Base-by-base conservation (phyloP, 2,113 vertebrate species). In the Cathartes aura region DNA sequence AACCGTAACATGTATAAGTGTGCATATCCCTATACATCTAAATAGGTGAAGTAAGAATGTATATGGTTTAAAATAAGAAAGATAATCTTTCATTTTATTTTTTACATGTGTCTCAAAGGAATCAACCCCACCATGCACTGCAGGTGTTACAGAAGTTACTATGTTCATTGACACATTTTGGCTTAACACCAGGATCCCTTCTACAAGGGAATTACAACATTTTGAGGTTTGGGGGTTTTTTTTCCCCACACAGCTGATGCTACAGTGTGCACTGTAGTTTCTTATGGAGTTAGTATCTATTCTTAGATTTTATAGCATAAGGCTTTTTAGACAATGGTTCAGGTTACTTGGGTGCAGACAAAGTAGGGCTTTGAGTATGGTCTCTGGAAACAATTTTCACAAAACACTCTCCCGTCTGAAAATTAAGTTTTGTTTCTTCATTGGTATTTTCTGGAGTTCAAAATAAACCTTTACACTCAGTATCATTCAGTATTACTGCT, bases 151-250 rank as follows among this genome's bases (percentile, higher is more conserved):
- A 87, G 86, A 92, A 56, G 75, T 58, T 80, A 45, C 34, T 81
- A 26, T 9, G 24, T 12, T 63, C 21, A 15, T 8, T 68, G 86
- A 96, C 90, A 68, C 64, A 30, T 60, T 91, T 17, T 74, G 87
- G 64, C 56, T 83, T 93, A 95, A 95, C 81, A 86, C 22, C 66
- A 82, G 85, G 70, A 95, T 94, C 89, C 92, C 88, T 93, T 76
- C 89, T 88, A 72, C 66, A 59, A 43, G 22, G 59, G 71, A 97
- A 95, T 89, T 84, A 75, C 38, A 90, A 63, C 36, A 72, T 62
- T 85, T 53, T 63, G 36, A 87, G 53, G 15, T 42, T 23, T 11
- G 34, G 34, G 23, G 0, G 2, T 7, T 45, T 42, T n/a, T 56
- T 7, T 34, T 6, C 4, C 27, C 27, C 73, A 30, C 36, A 58